Evolutionary conservation across 2,888 invertebrate genomes (phyloP), one percentile per base, ranked within the genome.

Genomic region (Ophraella communa): DNA sequence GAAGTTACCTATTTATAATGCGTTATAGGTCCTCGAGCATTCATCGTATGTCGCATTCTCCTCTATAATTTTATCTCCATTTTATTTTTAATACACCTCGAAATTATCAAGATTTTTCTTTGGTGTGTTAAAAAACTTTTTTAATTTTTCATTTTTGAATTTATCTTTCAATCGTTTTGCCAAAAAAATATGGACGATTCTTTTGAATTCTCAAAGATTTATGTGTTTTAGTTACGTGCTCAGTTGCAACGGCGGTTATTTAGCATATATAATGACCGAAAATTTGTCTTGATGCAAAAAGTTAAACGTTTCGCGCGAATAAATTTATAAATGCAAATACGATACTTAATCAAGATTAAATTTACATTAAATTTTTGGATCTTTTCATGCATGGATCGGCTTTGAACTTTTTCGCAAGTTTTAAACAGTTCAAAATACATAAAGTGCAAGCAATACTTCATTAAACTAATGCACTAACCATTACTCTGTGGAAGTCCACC

Each of bases 1-100:
- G 68, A 58, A 68, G 68, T 66, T 59, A 45, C 23, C 52, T 61
- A 64, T 71, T 71, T 69, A 70, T 68, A 62, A 63, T 59, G 56
- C 68, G 71, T 69, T 63, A 53, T 60, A 44, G 52, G 18, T 42
- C 18, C 42, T 17, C 65, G 62, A 66, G 62, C 55, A 64, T 64
- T 57, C 62, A 52, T 39, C 52, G 47, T 56, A 47, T 64, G 62
- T 65, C 67, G 63, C 64, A 56, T 52, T 65, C 59, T 68, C 56
- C 67, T 44, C 44, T 72, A 61, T 71, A 72, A 72, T 72, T 72
- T 72, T 68, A 65, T 64, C 65, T 71, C n/a, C 68, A 70, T 70
- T 66, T 69, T 70, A 65, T 71, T 71, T 69, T 63, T 5, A 23
- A n/a, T 61, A 67, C 61, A 65, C n/a, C n/a, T n/a, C n/a, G 61